Percentiles rank a stretch among this genome's conserved stretches.
These are phyloP conservation scores for Whitmania pigra DNA, from an alignment of 1,140 invertebrate genomes.

Conservation along the genomic window DNA sequence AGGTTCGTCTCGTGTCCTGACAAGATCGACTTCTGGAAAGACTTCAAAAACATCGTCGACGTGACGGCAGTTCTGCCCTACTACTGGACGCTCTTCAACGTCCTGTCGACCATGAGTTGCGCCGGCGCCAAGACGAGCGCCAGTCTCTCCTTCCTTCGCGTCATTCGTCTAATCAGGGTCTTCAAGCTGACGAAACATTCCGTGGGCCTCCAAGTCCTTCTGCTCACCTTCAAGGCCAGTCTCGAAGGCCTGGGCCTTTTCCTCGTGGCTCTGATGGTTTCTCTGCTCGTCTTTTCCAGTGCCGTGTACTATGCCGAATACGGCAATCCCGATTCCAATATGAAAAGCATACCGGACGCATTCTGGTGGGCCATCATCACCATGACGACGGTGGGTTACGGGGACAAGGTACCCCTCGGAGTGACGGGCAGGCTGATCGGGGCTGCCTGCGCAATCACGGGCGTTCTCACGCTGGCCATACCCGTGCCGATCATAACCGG, in stretches of 20 bases:
- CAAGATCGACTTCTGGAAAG: conserved; percentile 43
- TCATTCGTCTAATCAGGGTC: conserved; percentile 38
- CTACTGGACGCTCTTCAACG: conserved; percentile 42
- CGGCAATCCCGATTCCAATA: conserved; percentile 35
- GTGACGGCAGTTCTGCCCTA: conserved; percentile 45
- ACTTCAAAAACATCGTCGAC: conserved; percentile 47
- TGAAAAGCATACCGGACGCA: conserved; percentile 75
- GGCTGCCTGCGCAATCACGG: conserved; percentile 82
- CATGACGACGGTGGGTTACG: conserved; percentile 98
- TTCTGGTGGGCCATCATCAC: conserved; percentile 97
- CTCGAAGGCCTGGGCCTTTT: conserved; percentile 39
- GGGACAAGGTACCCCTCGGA: conserved; percentile 44
- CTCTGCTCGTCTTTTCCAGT: conserved; percentile 39
- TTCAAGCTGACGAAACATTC: conserved; percentile 46
- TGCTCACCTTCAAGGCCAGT: conserved; percentile 44
- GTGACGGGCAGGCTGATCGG: conserved; percentile 79
- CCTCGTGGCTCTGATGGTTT: conserved; percentile 39
- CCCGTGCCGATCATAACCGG: conserved; percentile 95
- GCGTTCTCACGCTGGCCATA: conserved; percentile 87
- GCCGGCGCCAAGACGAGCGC: conserved; percentile 38
- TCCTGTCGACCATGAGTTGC: conserved; percentile 38
- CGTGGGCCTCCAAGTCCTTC: conserved; percentile 44
- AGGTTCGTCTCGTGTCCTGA: conserved; percentile 42
- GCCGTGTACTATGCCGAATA: conserved; percentile 41
- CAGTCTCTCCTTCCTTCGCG: conserved; percentile 38